A percentile compares a stretch with the other conserved stretches of the same genome.
These are phyloP conservation scores for Chaetorhynchus papuensis DNA, from an alignment of 2,113 vertebrate species.

Conservation along the genomic window DNA sequence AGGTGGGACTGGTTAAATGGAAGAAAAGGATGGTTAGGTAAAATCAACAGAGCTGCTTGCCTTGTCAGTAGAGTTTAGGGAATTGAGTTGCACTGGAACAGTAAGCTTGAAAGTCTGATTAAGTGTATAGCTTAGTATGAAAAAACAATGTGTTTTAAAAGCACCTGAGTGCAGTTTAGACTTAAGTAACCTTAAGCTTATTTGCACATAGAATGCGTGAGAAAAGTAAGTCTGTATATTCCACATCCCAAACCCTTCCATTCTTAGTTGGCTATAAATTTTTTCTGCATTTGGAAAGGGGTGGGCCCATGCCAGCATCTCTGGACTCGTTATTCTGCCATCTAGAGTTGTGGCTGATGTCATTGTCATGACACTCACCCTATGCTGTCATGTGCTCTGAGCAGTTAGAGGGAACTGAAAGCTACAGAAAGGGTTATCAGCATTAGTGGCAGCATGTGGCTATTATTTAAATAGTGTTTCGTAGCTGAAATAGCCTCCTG, in stretches of 20 bases:
- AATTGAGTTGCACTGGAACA: neutral
- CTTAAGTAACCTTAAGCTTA: neutral
- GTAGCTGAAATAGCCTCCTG: neutral
- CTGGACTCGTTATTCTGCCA: neutral
- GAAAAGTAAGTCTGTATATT: neutral
- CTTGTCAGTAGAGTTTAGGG: neutral
- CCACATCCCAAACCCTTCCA: neutral
- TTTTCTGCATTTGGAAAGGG: neutral
- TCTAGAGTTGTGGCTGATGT: neutral
- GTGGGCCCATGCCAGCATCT: neutral
- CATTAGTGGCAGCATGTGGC: neutral
- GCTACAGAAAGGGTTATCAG: neutral
- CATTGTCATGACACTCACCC: neutral
- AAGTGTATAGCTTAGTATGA: neutral
- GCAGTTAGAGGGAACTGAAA: neutral
- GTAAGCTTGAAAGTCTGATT: neutral
- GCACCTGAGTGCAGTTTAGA: neutral
- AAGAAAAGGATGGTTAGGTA: neutral
- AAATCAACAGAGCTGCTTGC: neutral
- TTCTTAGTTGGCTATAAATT: neutral
- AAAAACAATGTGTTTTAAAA: neutral
- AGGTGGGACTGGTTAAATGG: neutral
- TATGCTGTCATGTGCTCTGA: neutral
- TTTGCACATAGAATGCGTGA: neutral
- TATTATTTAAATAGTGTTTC: neutral